Evolutionary conservation across 2,888 invertebrate genomes (phyloP), one percentile per base, ranked within the genome.

Genomic region (Caenorhabditis parvicauda): DNA sequence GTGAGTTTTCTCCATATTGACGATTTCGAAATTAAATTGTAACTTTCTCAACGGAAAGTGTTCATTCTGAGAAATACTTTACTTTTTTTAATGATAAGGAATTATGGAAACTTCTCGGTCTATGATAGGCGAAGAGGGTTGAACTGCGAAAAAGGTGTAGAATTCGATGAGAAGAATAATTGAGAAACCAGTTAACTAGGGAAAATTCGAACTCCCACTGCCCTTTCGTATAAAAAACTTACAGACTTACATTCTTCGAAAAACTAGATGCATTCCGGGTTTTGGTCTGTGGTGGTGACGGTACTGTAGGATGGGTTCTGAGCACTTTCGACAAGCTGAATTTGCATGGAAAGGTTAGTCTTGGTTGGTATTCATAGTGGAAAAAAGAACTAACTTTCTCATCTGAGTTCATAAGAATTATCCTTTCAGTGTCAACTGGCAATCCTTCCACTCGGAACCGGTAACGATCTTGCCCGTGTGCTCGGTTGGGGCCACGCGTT

Each of bases 271-370:
- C 93, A 72, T 90, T 95, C 82, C 88, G 95, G 74, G 92, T 95
- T 80, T 86, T 95, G 68, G 92, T 95, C 59, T 95, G 95, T 86
- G 94, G 94, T 44, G 95, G 95, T 0, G 95, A 96, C 83, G 95
- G 95, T 21, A 93, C 92, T 32, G 92, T 95, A 7, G 93, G 95
- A 51, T 96, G 95, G 95, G 95, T 96, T 61, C 87, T 96, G 64
- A 90, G 91, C 68, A 93, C 95, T 84, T 90, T 95, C 70, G 95
- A 95, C 84, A 89, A 90, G 77, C 86, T 95, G 72, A 90, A 90
- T 81, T 90, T 95, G 89, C 84, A 84, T 67, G 77, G 59, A n/a
- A 75, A 75, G 57, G 75, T 75, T 29, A n/a, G 45, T 37, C 39
- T 46, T 46, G 19, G 28, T 25, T 24, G 25, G 27, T 38, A 7